phyloP scores from a whole-genome alignment of 2,113 vertebrate species.

The Hippocampus barbouri region DNA sequence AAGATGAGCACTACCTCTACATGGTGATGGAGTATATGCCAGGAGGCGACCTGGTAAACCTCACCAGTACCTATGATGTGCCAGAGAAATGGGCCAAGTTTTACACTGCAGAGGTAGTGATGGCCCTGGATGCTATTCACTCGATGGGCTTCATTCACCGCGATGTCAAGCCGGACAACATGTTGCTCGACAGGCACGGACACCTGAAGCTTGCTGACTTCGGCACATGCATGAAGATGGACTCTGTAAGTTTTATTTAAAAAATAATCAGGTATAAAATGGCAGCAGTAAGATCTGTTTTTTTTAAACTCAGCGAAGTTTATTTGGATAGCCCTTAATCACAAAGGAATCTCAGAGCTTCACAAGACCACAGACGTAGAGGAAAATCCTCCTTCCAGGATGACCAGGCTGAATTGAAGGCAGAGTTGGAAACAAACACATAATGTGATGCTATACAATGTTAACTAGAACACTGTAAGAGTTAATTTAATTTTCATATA shows the following conservation, averaged over 20 bases:
- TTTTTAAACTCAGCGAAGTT: too few species aligned
- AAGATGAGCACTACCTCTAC: conserved; percentile 95
- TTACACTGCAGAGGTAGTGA: conserved; percentile 96
- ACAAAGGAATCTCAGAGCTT: too few species aligned
- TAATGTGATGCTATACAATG: too few species aligned
- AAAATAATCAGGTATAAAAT: too few species aligned
- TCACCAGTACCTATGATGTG: conserved; percentile 98
- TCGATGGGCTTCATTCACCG: conserved; percentile 98
- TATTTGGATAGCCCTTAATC: too few species aligned
- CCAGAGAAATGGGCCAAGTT: conserved; percentile 99
- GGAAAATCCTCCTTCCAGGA: too few species aligned
- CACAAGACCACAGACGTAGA: too few species aligned
- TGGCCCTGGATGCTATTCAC: conserved; percentile 97
- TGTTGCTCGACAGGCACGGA: conserved; percentile 91
- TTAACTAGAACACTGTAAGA: too few species aligned
- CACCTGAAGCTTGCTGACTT: conserved; percentile 98
- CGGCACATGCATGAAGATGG: conserved; percentile 99
- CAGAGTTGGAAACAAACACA: too few species aligned
- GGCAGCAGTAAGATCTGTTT: too few species aligned
- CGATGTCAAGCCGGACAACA: conserved; percentile 98
- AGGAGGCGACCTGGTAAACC: conserved; percentile 97
- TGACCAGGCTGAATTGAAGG: too few species aligned
- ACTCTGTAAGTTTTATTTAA: conserved; percentile 78
- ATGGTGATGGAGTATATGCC: conserved; percentile 99
- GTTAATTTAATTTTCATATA: too few species aligned